Evolutionary conservation across 1,140 invertebrate species (phyloP), one percentile per base, ranked within the genome.

Genomic region (Bombyx mandarina): DNA sequence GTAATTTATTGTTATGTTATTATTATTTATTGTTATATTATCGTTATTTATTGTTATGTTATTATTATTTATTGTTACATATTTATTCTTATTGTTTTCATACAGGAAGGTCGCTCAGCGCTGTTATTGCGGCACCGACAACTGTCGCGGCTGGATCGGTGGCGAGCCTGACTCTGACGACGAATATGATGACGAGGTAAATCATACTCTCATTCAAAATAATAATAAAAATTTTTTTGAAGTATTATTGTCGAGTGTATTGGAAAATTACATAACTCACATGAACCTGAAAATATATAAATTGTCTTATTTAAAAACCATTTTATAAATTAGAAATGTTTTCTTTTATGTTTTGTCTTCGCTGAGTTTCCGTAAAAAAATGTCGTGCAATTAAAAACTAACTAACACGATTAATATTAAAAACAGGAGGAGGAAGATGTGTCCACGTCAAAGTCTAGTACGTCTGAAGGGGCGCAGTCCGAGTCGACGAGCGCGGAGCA

Each of bases 71-170:
- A 48, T 12, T 51, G 43, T 35, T 45, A 7, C 46, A 45, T 60
- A 56, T 45, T 49, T 49, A 52, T 52, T 60, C 45, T 54, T 53
- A 47, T 71, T 70, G 52, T 71, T 71, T 72, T 44, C 65, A 62
- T 79, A 56, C 75, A 94, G 94, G 2, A 96, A 98, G 88, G 95
- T 97, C 82, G 96, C 97, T 1, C 97, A 99, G 85, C 94, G 93
- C 60, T 99, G 98, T 89, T 98, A 91, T 82, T 99, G 98, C 81
- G 96, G 95, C 65, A 90, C 96, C 3, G 64, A 89, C 5, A 94
- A 92, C 65, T 99, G 98, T 81, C 91, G 96, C 7, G 98, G 98
- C 6, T 97, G 95, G 93, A 96, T 99, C 56, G 97, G 97, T 7
- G 94, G 94, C 55, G 92, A 95, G 63, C 94, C 94, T 1, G 92